Base-by-base conservation (phyloP, 2,113 vertebrate species). In the Stigmatopora nigra region DNA sequence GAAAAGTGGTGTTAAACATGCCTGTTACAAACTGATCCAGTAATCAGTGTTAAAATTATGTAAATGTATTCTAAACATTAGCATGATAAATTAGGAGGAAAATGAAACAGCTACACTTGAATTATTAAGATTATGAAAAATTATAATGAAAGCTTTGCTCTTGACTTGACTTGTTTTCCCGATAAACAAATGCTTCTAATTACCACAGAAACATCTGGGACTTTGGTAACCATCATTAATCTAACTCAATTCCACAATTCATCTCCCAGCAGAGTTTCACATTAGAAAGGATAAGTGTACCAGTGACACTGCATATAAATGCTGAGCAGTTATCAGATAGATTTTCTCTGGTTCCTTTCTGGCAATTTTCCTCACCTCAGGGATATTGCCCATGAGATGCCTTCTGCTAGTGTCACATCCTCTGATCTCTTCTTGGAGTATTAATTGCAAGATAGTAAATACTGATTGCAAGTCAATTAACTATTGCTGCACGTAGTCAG, bases 111-210 rank as follows among this genome's bases (percentile, higher is more conserved):
- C 95, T 95, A 95, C 93, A 95, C 94, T 97, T 96, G 94, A 98
- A 97, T 98, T 97, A 96, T 98, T 98, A 97, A 97, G 94, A 97
- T 97, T 95, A 98, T 97, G 93, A 98, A 97, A 97, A 98, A 97
- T 97, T 95, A 96, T 95, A 93, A 96, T 95, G 94, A 97, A 95
- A 95, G 93, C 94, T 94, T 93, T 95, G 96, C 95, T 95, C 94
- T 97, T 95, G 93, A 95, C 97, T 94, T 93, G 96, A 96, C 94
- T 96, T 97, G 93, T 95, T 96, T 97, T 95, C 82, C 83, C 94
- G 93, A 97, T 98, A 98, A 98, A 98, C 94, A 98, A 97, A 98
- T 91, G 78, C 79, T 92, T 94, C 93, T 98, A 98, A 98, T 98
- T 98, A 97, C 95, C 91, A 93, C 91, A 90, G 78, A 97, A 96